Percentiles rank a stretch among this genome's conserved stretches.
Conservation (phyloP, 2,797 vertebrate genomes). For the Caiman crocodilus region DNA sequence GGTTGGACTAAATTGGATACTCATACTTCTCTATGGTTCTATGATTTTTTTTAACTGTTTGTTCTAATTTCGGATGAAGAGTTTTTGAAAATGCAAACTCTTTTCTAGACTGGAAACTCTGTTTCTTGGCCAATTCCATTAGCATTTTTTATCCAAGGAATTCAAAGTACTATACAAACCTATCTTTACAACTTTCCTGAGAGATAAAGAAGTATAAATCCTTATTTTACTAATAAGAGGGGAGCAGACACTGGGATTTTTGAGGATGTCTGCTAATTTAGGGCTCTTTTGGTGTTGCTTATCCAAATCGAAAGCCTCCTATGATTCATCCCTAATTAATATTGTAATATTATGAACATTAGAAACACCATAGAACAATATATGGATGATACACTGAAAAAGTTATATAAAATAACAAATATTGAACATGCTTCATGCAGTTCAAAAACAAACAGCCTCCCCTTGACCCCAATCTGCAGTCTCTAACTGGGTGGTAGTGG, state of each 20-base stretch:
- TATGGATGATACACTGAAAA: neutral
- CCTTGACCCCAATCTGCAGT: neutral
- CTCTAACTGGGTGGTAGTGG: neutral
- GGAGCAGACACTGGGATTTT: rapidly evolving
- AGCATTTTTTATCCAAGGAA: no score
- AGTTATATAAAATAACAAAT: neutral
- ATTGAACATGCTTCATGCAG: neutral
- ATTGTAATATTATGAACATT: neutral
- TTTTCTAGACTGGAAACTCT: no score
- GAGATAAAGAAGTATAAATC: neutral
- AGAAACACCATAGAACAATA: neutral
- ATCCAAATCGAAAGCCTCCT: rapidly evolving
- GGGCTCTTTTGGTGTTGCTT: neutral
- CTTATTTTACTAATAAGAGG: neutral
- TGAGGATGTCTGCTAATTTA: neutral
- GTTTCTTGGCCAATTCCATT: no score
- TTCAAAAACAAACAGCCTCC: neutral
- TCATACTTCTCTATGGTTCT: no score
- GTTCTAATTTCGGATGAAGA: no score
- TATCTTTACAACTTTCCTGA: no score
- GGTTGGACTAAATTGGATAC: no score
- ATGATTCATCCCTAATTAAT: neutral
- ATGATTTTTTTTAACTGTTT: no score
- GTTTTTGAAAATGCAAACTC: no score
- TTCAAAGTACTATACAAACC: no score